Evolutionary conservation across 2,113 vertebrate genomes (phyloP), one percentile per base, ranked within the genome.

Genomic region (Aegotheles bennettii): DNA sequence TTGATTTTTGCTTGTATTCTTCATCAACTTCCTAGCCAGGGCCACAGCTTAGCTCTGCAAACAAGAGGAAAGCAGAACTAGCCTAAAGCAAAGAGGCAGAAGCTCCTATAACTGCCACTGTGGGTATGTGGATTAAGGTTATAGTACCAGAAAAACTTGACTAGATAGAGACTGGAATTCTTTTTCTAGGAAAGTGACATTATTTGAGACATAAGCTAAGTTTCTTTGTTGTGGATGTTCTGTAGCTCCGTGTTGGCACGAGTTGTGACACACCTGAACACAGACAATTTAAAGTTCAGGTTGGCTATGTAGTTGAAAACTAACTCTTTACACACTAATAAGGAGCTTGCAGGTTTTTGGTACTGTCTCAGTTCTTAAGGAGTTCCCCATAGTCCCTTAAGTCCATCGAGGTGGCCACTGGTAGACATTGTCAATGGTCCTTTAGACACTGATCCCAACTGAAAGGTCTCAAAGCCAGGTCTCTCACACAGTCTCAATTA

Each of bases 381-480:
- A 82, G 57, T 4, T 83, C 21, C 16, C 23, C 2, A 3, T 2
- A 71, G 54, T 10, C 29, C 33, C 40, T 53, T 16, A 51, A 54
- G 1, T 28, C 28, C n/a, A 19, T 3, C 7, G 45, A 43, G 11
- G 11, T n/a, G 10, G 15, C 33, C 56, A 63, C n/a, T 4, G 1
- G 23, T 0, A 86, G 40, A 80, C n/a, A 64, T 0, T 19, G 16
- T 3, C 38, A 63, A 11, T 11, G 28, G 24, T 65, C 40, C 43
- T 74, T 68, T 9, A 50, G 33, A 28, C 33, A 86, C 1, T 1
- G 0, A 42, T 35, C 65, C 68, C 53, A 29, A 33, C 43, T 64
- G 19, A 16, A 4, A 5, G 23, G 9, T 73, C 53, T 60, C 59
- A 47, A 84, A 78, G 25, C 4, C 54, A 65, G 40, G 40, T 61